Evolutionary conservation across 1,140 invertebrate species (phyloP), one percentile per base, ranked within the genome.

Genomic region (Lordiphosa collinella): DNA sequence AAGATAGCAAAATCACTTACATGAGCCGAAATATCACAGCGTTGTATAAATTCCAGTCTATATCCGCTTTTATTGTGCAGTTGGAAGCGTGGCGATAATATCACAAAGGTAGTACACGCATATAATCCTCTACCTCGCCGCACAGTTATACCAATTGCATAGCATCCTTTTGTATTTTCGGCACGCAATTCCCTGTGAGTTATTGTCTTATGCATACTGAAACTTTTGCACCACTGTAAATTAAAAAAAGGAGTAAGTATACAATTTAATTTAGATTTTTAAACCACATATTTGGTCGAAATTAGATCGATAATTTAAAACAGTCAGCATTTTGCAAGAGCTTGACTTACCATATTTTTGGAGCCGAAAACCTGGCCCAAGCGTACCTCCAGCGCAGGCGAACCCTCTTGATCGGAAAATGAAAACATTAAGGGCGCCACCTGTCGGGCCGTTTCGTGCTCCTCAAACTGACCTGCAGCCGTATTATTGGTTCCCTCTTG

Each of bases 361-460:
- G 46, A 18, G 0, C 88, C 88, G 51, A 57, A 88, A 9, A 66
- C 60, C 10, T 49, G 71, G 10, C 88, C 88, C 12, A 89, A 53
- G 0, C 88, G 76, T 4, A 91, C 88, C 2, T 91, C 86, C 3
- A 92, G 51, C 6, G 91, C 90, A 4, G 91, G 89, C 50, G 92
- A 94, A 5, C 93, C 94, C 84, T 98, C 96, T 14, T 93, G 93
- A 85, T 99, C 97, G 3, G 95, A 93, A 88, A 98, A 98, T 47
- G 95, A 96, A 90, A 99, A 99, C 41, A 99, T 91, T 8, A 99
- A 90, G n/a, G 98, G 98, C 32, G 94, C 93, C 14, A 97, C 93
- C 92, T 96, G 95, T 66, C 97, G 91, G 0, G 97, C 98, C 43
- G 94, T 91, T 90, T 99, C 98, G 85, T 99, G 96, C 88, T 99